These are phyloP conservation scores for Dicrurus megarhynchus DNA, from an alignment of 2,113 vertebrate species.

Conservation along the genomic window DNA sequence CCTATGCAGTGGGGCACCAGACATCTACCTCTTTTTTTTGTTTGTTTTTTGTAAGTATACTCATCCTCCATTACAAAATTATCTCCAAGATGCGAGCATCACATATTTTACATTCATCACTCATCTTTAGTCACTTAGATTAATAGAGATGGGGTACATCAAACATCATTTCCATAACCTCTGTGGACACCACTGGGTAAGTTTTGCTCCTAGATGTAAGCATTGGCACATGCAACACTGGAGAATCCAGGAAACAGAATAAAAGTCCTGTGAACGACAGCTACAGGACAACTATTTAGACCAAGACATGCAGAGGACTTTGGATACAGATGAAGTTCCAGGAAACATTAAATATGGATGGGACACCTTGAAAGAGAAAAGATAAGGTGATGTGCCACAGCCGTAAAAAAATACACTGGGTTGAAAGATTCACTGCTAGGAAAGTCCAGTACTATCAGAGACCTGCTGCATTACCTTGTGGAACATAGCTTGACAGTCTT, in stretches of 20 bases:
- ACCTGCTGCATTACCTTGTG: background rate
- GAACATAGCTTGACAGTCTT: background rate
- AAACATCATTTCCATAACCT: background rate
- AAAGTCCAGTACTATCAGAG: background rate
- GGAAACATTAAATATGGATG: background rate
- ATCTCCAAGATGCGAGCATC: background rate
- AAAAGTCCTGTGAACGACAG: background rate
- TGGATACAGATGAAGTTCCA: background rate
- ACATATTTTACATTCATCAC: background rate
- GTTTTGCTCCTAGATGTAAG: background rate
- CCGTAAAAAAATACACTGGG: background rate
- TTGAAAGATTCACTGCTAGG: background rate
- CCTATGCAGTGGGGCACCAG: background rate
- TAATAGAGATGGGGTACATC: background rate
- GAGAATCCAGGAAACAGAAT: background rate
- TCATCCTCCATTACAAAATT: background rate
- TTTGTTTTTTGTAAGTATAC: background rate
- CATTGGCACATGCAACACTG: background rate
- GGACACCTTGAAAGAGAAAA: background rate
- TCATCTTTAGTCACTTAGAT: background rate
- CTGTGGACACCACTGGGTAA: accelerated
- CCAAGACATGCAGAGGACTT: background rate
- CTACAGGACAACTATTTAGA: background rate
- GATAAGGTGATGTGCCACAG: background rate
- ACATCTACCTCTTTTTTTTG: background rate